Evolutionary conservation across 2,113 vertebrate genomes (phyloP), one percentile per base, ranked within the genome.

Genomic region (Apteryx mantelli): DNA sequence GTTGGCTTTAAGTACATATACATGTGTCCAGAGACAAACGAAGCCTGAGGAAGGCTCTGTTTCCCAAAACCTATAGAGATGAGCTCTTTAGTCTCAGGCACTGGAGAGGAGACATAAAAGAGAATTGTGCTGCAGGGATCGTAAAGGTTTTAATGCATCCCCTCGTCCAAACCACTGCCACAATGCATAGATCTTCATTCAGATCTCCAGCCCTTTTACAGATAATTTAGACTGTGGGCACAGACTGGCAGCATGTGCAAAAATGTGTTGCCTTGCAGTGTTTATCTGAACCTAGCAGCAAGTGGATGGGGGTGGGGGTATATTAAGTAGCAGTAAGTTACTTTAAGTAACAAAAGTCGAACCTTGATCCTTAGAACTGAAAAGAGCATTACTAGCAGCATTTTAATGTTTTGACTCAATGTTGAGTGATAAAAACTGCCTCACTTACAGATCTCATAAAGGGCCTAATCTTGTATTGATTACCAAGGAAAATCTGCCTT

Each of bases 81-180:
- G 79, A 92, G 88, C 42, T 83, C 86, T 83, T 93, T 75, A 86
- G 79, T 68, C 88, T 86, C 50, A 24, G 42, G 80, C 75, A 38
- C 55, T 9, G 65, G 44, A 89, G 46, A 68, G 88, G 68, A 74
- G 46, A 92, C 77, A 95, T 74, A 84, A 96, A 77, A 91, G 80
- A 78, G 80, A 95, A 92, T 82, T 89, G 91, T 84, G 69, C 83
- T 65, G 65, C 64, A 71, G 73, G 44, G 86, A 91, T 88, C 92
- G 83, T 50, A 42, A 63, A 60, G 77, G 50, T 2, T 81, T 93
- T 93, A 80, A 93, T 65, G 70, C 71, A 88, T 63, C 86, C 58
- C 61, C 80, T 71, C 61, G 64, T 11, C 25, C 83, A 90, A 90
- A 83, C 75, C 38, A 34, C 78, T 38, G 92, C 85, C 78, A 34